These are phyloP conservation scores for Drosophila auraria DNA, from an alignment of 1,140 invertebrate genomes.

Conservation along the genomic window DNA sequence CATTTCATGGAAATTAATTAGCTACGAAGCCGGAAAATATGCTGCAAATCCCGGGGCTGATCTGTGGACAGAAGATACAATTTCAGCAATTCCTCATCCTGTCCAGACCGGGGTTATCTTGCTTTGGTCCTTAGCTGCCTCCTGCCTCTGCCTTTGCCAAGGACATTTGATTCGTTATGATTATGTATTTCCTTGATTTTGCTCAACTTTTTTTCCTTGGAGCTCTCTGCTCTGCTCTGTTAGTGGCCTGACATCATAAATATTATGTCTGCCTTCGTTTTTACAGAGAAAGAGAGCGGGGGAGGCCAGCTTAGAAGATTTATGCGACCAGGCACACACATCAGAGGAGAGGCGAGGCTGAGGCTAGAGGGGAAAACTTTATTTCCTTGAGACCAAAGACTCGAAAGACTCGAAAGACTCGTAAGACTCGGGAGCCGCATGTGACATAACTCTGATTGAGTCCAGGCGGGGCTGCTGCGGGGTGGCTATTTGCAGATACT, in stretches of 20 bases:
- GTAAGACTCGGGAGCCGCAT: constrained; percentile 29
- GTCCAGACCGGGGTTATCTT: constrained; percentile 21
- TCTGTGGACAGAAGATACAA: constrained; percentile 38
- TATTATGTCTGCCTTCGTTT: constrained; percentile 65
- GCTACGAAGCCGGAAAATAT: constrained; percentile 47
- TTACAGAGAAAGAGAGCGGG: constrained; percentile 25
- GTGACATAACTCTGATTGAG: constrained; percentile 79
- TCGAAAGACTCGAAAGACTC: constrained; percentile 2
- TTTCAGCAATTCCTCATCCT: constrained; percentile 34
- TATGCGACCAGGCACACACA: constrained; percentile 47
- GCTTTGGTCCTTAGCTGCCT: constrained; percentile 22
- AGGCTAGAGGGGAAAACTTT: constrained; percentile 45
- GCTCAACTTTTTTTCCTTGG: constrained; percentile 24
- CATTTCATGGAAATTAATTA: constrained; percentile 51
- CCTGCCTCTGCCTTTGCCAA: constrained; percentile 32
- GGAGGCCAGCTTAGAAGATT: constrained; percentile 56
- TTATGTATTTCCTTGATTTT: constrained; percentile 60
- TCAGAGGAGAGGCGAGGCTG: background rate
- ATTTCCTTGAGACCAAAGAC: constrained; percentile 44
- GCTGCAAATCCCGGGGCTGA: constrained; percentile 28
- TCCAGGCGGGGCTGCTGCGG: constrained; percentile 6
- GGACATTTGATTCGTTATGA: constrained; percentile 66
- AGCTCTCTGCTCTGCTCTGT: constrained; percentile 26
- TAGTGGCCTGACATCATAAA: constrained; percentile 67
- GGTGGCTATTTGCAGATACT: constrained; percentile 38